Base-by-base conservation (phyloP, 1,140 invertebrate species). In the Rhagoletis zephyria region DNA sequence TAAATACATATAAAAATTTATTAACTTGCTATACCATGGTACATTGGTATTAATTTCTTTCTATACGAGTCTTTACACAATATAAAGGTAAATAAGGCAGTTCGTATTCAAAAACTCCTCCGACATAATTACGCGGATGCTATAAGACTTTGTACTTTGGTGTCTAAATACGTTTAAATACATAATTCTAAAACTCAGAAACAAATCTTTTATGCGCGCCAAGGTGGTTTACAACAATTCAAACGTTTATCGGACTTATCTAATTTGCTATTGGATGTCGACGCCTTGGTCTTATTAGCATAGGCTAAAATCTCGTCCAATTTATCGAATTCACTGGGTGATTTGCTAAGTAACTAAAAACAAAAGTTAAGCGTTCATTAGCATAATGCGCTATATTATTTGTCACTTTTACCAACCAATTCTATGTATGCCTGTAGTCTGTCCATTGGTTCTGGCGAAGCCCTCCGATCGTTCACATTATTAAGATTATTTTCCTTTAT, bases 361-460 rank as follows among this genome's bases (percentile, higher is more conserved):
- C 51, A 87, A 64, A 60, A 59, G 74, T 30, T 77, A 42, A 87
- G 67, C 65, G 16, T 30, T 30, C 30, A 30, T 30, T 30, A 30
- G 30, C 30, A 30, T 30, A 30, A 30, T 30, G 30, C 30, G 30
- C 30, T 30, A 30, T 30, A 30, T 30, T 30, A 30, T 30, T 30
- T 30, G 30, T 30, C 30, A 30, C 30, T 30, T 30, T 30, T 45
- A 48, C 70, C n/a, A 85, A 89, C 89, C 89, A 93, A 89, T 88
- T 93, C 92, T 59, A 93, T 93, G 16, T 92, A 93, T 12, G 92
- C 91, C 85, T 92, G 91, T 61, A 93, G 88, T 85, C 90, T 91
- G 67, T 93, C 92, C 89, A 90, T 89, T n/a, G 91, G 90, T n/a
- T 60, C 85, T 5, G 60, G 56, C 14, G 56, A n/a, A 42, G 56